These are phyloP conservation scores for Eulemur coronatus DNA, from an alignment of 2,797 vertebrate species.

Conservation along the genomic window DNA sequence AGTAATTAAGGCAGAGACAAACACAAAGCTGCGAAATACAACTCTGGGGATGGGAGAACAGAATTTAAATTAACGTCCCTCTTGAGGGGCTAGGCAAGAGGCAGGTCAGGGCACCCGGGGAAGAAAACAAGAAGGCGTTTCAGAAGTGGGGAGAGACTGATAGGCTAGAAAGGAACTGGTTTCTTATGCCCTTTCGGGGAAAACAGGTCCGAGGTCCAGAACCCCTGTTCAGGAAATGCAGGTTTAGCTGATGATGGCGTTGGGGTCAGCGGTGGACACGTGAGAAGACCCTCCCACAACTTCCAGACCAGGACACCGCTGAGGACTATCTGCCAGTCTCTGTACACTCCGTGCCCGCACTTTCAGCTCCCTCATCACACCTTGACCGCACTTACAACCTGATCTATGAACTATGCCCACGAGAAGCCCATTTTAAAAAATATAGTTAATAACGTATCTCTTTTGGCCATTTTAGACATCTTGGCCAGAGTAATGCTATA, in stretches of 20 bases:
- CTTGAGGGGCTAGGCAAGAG: neutral
- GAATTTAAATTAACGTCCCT: neutral
- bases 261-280: neutral
- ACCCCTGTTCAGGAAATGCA: neutral
- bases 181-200: neutral
- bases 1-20: neutral
- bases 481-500: neutral
- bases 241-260: neutral
- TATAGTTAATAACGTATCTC: neutral
- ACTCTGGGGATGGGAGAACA: too few species aligned
- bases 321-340: neutral
- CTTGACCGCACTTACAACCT: neutral
- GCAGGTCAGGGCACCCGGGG: too few species aligned
- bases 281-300: fast-evolving
- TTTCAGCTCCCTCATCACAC: neutral
- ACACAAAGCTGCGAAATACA: neutral
- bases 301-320: neutral
- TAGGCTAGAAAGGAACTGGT: neutral
- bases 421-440: neutral
- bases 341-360: neutral
- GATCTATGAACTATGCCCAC: neutral
- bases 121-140: neutral
- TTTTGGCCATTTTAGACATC: neutral
- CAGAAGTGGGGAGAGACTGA: neutral
- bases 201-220: neutral